phyloP scores from a whole-genome alignment of 2,888 invertebrate species.

The Pocota personata region DNA sequence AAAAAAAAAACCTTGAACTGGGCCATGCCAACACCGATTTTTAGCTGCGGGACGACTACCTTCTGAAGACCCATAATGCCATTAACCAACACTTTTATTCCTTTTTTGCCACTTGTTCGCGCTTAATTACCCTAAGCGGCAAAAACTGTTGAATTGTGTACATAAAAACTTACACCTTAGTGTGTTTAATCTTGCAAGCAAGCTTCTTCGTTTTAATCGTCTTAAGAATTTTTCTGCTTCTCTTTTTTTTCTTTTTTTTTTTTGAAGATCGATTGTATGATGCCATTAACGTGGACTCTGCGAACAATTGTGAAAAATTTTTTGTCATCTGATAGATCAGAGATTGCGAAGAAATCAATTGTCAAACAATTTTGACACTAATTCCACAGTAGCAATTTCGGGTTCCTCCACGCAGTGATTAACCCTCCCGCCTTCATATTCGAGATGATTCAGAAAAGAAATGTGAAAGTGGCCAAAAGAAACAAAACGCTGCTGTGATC shows the following conservation, averaged over 20 bases:
- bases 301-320: slow-evolving; percentile 21
- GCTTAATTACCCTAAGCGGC: slow-evolving; percentile 67
- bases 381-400: neutral
- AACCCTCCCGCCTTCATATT: neutral
- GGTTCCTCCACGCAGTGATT: neutral
- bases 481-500: neutral
- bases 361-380: slow-evolving; percentile 33
- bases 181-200: neutral
- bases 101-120: slow-evolving; percentile 38
- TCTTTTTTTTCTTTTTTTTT: too few species aligned
- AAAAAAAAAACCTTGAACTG: slow-evolving; percentile 67
- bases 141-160: slow-evolving; percentile 19
- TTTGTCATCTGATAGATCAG: neutral
- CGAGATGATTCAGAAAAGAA: neutral
- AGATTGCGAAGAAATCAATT: slow-evolving; percentile 29
- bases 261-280: neutral
- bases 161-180: slow-evolving; percentile 15
- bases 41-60: neutral
- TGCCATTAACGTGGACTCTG: slow-evolving; percentile 19
- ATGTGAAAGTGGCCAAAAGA: slow-evolving; percentile 29
- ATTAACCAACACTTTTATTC: slow-evolving; percentile 39
- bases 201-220: slow-evolving; percentile 37
- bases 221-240: slow-evolving; percentile 14
- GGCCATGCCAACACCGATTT: slow-evolving; percentile 59
- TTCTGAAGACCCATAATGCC: slow-evolving; percentile 51